A percentile compares a stretch with the other conserved stretches of the same genome.
Evolutionary conservation across 2,888 invertebrate genomes (phyloP).

Genomic region (Mythimna ferrago): DNA sequence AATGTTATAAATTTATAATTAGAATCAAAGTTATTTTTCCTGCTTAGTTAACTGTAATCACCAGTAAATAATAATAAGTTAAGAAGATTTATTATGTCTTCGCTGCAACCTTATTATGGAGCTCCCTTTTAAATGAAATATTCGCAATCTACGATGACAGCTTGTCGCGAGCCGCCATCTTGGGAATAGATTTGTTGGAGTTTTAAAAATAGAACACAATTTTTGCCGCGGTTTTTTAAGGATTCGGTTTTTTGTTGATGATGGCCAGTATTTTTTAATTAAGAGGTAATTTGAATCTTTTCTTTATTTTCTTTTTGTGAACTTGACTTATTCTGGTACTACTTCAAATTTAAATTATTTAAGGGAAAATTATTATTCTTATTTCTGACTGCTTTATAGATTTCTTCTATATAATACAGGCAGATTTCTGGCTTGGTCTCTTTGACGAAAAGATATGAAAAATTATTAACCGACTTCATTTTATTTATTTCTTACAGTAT

Average conservation of each 20-base stretch:
- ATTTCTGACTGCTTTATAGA: not conserved
- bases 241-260: conserved; percentile 14
- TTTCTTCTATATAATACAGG: no score
- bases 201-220: conserved; percentile 42
- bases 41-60: not conserved
- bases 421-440: no score
- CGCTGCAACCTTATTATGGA: conserved; percentile 5
- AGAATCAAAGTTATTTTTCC: not conserved
- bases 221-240: conserved; percentile 23
- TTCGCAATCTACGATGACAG: conserved; percentile 39
- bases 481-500: no score
- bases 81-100: conserved; percentile 27
- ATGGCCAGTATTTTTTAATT: not conserved
- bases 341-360: not conserved
- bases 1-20: not conserved
- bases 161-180: conserved; percentile 42
- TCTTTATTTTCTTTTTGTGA: not conserved
- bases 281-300: not conserved
- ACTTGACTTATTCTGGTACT: not conserved
- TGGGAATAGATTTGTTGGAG: conserved; percentile 44
- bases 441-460: no score
- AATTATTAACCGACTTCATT: no score
- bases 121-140: conserved; percentile 36
- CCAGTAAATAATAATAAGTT: conserved; percentile 14
- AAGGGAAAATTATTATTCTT: not conserved